phyloP scores from a whole-genome alignment of 2,797 vertebrate genomes.

The Leontopithecus rosalia region DNA sequence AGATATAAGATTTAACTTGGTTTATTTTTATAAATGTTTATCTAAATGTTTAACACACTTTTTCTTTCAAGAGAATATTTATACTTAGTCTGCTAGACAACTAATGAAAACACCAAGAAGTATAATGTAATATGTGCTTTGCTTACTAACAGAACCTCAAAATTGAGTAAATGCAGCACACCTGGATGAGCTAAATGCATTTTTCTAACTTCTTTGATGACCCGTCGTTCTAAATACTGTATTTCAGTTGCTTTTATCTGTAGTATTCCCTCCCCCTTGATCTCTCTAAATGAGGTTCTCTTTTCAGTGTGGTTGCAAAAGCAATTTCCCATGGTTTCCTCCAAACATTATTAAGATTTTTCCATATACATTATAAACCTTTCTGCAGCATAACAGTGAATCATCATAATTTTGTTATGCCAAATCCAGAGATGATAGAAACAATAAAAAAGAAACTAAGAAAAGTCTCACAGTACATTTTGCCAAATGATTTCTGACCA shows the following conservation, averaged over 20 bases:
- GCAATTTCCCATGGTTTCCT: conserved; percentile 72
- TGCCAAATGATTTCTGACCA: conserved; percentile 50
- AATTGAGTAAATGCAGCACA: conserved; percentile 68
- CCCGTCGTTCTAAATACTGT: conserved; percentile 72
- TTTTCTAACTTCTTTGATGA: conserved; percentile 78
- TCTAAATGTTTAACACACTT: conserved; percentile 55
- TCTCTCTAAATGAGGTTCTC: conserved; percentile 75
- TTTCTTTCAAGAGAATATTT: conserved; percentile 75
- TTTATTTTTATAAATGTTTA: conserved; percentile 68
- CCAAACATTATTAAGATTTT: conserved; percentile 70
- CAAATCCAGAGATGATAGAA: conserved; percentile 55
- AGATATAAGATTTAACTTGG: conserved; percentile 45
- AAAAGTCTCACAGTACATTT: not conserved
- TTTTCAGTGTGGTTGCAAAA: conserved; percentile 63
- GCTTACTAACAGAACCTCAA: conserved; percentile 63
- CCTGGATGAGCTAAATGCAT: conserved; percentile 75
- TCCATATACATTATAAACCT: conserved; percentile 65
- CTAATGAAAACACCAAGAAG: conserved; percentile 75
- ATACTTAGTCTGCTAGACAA: conserved; percentile 49
- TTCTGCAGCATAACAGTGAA: conserved; percentile 43
- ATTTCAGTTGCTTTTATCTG: conserved; percentile 73
- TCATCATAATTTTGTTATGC: conserved; percentile 71
- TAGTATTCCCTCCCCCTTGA: conserved; percentile 44
- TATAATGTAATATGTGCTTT: conserved; percentile 57
- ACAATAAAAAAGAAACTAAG: conserved; percentile 64